A percentile compares a stretch with the other conserved stretches of the same genome.
phyloP scores from a whole-genome alignment of 2,888 invertebrate species.

The Scaptomyza cyrtandrae region DNA sequence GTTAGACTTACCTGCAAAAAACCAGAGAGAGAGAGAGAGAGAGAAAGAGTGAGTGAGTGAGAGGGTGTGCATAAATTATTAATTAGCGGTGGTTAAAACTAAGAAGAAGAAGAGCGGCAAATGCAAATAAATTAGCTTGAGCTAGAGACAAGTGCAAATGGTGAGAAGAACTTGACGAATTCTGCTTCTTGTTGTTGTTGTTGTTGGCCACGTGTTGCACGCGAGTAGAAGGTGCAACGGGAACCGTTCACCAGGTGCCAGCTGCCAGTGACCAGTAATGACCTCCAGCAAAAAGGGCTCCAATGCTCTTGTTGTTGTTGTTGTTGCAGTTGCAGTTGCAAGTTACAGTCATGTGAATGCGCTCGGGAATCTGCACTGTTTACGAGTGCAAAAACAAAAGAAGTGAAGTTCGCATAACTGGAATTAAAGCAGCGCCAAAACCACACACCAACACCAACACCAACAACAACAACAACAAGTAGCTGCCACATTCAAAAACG shows the following conservation, averaged over 20 bases:
- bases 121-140: conserved; percentile 68
- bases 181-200: conserved; percentile 3
- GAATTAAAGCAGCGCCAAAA: conserved; percentile 73
- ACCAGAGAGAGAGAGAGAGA: conserved; percentile 6
- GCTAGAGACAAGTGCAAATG: conserved; percentile 30
- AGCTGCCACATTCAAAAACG: conserved; percentile 51
- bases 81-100: conserved; percentile 49
- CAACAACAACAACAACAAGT: conserved; percentile 33
- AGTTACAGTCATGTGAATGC: conserved; percentile 67
- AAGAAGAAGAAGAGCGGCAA: conserved; percentile 32
- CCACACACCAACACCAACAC: conserved; percentile 48
- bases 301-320: conserved; percentile 18
- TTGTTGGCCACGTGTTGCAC: conserved; percentile 66
- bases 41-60: conserved; percentile 4
- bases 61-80: conserved; percentile 66
- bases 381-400: conserved; percentile 69
- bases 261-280: conserved; percentile 74
- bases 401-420: conserved; percentile 76
- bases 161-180: conserved; percentile 49
- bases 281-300: conserved; percentile 64
- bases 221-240: conserved; percentile 51
- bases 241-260: conserved; percentile 47
- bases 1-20: conserved; percentile 71
- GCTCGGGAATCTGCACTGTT: conserved; percentile 70
- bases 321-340: conserved; percentile 33